Base-by-base conservation (phyloP, 1,140 invertebrate species). In the Augochlora pura region DNA sequence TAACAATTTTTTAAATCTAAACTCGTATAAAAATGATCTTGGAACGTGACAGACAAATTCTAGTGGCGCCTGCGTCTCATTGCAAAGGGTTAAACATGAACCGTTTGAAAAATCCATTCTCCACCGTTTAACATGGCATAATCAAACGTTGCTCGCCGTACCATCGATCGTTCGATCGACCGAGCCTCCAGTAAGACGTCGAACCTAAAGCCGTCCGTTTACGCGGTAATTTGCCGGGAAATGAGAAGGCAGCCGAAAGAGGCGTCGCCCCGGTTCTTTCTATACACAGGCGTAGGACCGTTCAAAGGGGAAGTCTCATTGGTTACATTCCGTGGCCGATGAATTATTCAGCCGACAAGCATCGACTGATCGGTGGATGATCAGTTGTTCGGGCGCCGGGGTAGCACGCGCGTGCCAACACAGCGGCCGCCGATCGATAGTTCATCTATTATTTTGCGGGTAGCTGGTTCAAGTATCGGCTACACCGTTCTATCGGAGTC, bases 231-330 rank as follows among this genome's bases (percentile, higher is more conserved):
- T 57, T n/a, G 8, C 54, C 21, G 54, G 8, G 18, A 57, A 57
- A 57, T 57, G 54, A 57, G 54, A 57, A 57, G 54, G 54, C n/a
- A 57, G 54, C n/a, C 18, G 54, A 57, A n/a, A n/a, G 54, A 57
- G 54, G 54, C 54, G n/a, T 57, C n/a, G n/a, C 54, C 54, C n/a
- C 21, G 18, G n/a, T 57, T 57, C 54, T 57, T 57, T n/a, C 54
- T n/a, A 57, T 57, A 8, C 9, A 57, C 54, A n/a, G 7, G 7
- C 6, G 21, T 21, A 57, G n/a, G 54, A 57, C 18, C 8, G 54
- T 57, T 57, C 54, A 57, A 57, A 52, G 49, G 49, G 16, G 6
- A 52, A 52, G 49, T 52, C 21, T 52, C 49, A 21, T 52, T 52
- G 49, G 49, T 52, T 52, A 52, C 49, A 52, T 52, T 57, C n/a